A percentile compares a stretch with the other conserved stretches of the same genome.
Conservation (phyloP, 2,888 invertebrate genomes). For the Tetanocera ferruginea region DNA sequence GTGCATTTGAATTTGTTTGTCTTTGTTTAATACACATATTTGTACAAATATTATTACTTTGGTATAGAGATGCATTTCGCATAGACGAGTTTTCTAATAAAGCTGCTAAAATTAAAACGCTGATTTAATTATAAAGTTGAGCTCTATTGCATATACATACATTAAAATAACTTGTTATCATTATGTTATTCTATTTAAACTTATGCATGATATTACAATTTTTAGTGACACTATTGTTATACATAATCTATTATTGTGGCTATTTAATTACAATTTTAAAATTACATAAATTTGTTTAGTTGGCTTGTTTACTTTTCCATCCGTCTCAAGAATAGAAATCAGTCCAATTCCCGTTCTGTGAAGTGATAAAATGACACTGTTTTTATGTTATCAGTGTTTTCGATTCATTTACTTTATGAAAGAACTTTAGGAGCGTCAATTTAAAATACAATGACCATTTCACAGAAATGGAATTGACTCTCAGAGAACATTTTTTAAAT, state of each 20-base stretch:
- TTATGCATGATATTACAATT: conserved; percentile 21
- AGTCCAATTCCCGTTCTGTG: too few species aligned
- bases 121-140: conserved; percentile 57
- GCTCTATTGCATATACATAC: conserved; percentile 64
- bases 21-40: conserved; percentile 2
- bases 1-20: not conserved
- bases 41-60: not conserved
- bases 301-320: not conserved
- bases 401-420: too few species aligned
- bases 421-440: too few species aligned
- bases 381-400: too few species aligned
- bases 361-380: too few species aligned
- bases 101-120: too few species aligned
- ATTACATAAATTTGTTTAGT: conserved; percentile 21
- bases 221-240: not conserved
- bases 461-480: too few species aligned
- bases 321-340: too few species aligned
- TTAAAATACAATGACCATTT: too few species aligned
- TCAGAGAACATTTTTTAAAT: too few species aligned
- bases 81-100: not conserved
- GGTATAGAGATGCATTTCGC: not conserved
- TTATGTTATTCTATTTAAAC: conserved; percentile 10
- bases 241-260: not conserved
- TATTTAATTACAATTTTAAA: conserved; percentile 24
- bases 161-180: conserved; percentile 22